Base-by-base conservation (phyloP, 2,888 invertebrate species). In the Acrobasis suavella region DNA sequence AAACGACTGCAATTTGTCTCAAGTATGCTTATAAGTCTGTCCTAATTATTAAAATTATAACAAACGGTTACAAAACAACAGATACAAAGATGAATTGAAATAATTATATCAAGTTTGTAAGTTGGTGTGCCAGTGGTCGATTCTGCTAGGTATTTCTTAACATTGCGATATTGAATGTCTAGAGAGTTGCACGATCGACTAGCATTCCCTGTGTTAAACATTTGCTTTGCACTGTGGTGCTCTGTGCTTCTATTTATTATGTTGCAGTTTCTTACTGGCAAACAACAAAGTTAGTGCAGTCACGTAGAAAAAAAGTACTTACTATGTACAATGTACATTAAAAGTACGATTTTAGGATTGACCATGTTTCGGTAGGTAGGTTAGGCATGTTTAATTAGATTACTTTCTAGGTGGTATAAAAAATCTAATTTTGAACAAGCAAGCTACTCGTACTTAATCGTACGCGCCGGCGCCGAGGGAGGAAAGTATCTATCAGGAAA, bases 121-220 rank as follows among this genome's bases (percentile, higher is more conserved):
- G 72, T 78, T 72, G 76, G 76, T 79, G 75, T 76, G 77, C 80
- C 78, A 85, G 81, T 84, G 80, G 81, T 81, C 75, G 78, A 83
- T 82, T 81, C 77, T 85, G 32, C 8, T 32, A 32, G 32, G 74
- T 82, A 84, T 87, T 88, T 87, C 87, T 78, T 82, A 87, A 86
- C 72, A 83, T 86, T 88, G 84, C 85, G 82, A 83, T 82, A 86
- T 82, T 82, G 78, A 83, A 84, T 81, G 75, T 78, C 77, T 73
- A 78, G 76, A 78, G 76, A 82, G 77, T 81, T 80, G 81, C 77
- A 74, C 74, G 74, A 76, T 76, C 77, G 77, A 83, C 78, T 80
- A 75, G 73, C 81, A 76, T 80, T 82, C 77, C 46, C 46, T 46
- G 46, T 80, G 75, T 73, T 73, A 65, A 75, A 68, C 68, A 71